phyloP scores from a whole-genome alignment of 2,797 vertebrate species.

The Pseudocheirus occidentalis region DNA sequence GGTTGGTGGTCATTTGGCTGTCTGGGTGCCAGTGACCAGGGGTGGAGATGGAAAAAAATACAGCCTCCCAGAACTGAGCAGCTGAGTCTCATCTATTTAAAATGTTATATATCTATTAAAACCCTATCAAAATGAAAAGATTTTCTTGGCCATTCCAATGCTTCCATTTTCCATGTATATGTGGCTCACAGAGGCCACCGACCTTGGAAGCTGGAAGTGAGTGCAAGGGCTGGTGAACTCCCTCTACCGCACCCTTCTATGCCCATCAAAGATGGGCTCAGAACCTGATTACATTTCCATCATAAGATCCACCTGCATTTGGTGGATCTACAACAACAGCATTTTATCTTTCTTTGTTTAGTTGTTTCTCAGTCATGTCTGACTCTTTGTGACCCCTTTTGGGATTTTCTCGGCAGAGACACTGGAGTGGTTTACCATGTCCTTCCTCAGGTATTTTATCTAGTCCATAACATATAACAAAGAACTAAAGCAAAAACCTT shows the following conservation, averaged over 20 bases:
- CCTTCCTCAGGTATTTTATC: not conserved
- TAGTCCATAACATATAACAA: not conserved
- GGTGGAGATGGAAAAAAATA: slow-evolving; percentile 76
- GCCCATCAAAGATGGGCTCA: not conserved
- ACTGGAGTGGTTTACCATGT: not conserved
- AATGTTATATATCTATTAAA: slow-evolving; percentile 33
- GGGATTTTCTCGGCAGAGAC: not conserved
- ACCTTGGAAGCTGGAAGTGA: not conserved
- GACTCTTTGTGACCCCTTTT: not conserved
- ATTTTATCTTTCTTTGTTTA: not conserved
- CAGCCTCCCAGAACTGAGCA: slow-evolving; percentile 69
- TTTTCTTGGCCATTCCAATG: not conserved
- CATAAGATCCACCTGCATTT: not conserved
- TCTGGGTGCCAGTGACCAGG: slow-evolving; percentile 60
- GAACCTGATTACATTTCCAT: not conserved
- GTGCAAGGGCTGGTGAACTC: not conserved
- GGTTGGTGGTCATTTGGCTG: slow-evolving; percentile 42
- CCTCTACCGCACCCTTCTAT: not conserved
- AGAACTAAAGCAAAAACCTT: not conserved
- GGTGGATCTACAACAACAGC: not conserved
- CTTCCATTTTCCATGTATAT: not conserved
- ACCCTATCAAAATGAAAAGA: not conserved
- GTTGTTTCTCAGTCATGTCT: not conserved
- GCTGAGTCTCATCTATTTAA: slow-evolving; percentile 79
- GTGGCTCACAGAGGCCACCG: not conserved